Evolutionary conservation across 2,113 vertebrate genomes (phyloP).

Genomic region (Puma concolor): DNA sequence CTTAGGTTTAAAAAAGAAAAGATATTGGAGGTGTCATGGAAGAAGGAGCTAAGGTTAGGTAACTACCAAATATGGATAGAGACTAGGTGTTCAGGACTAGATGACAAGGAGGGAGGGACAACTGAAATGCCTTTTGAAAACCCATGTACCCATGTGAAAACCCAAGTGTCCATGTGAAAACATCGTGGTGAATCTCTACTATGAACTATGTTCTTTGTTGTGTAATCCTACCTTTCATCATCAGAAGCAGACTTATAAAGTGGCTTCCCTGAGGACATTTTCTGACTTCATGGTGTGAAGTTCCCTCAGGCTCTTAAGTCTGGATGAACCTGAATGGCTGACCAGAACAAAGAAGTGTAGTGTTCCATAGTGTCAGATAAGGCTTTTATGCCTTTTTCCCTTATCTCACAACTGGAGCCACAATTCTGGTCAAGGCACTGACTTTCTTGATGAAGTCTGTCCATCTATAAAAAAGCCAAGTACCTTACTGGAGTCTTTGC

Average conservation of each 20-base stretch:
- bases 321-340: constrained; percentile 31
- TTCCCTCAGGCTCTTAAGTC: constrained; percentile 15
- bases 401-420: constrained; percentile 31
- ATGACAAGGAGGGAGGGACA: not conserved
- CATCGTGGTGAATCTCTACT: not conserved
- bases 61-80: not conserved
- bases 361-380: constrained; percentile 56
- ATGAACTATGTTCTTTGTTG: constrained; percentile 7
- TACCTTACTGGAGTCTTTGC: constrained; percentile 12
- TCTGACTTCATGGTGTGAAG: constrained; percentile 46
- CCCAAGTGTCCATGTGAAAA: constrained; percentile 59
- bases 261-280: constrained; percentile 41
- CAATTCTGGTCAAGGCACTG: constrained; percentile 2
- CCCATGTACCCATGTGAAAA: constrained; percentile 19
- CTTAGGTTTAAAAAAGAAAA: not conserved
- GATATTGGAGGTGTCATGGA: not conserved
- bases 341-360: constrained; percentile 38
- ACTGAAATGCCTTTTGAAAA: constrained; percentile 19
- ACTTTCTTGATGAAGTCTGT: constrained; percentile 39
- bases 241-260: constrained; percentile 28
- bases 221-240: constrained; percentile 64
- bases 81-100: not conserved
- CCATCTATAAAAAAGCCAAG: constrained; percentile 39
- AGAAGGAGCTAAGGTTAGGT: not conserved
- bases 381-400: constrained; percentile 37